Evolutionary conservation across 2,797 vertebrate species (phyloP).

Genomic region (Oreonectes daqikongensis): DNA sequence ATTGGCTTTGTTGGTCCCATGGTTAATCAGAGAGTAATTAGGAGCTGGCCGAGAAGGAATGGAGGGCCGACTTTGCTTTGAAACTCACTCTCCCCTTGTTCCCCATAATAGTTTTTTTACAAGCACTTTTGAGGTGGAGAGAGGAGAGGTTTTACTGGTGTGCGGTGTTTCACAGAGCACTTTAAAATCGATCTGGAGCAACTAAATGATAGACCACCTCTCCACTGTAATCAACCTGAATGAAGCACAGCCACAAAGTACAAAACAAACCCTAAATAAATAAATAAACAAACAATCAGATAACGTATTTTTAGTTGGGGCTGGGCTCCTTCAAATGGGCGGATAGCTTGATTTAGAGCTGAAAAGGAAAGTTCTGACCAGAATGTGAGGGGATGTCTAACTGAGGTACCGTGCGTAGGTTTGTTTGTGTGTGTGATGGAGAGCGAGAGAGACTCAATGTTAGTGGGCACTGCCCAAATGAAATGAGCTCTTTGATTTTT

Average conservation of each 20-base stretch:
- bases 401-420: slow-evolving; percentile 1
- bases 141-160: slow-evolving; percentile 44
- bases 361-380: slow-evolving; percentile 32
- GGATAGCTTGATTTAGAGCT: slow-evolving; percentile 14
- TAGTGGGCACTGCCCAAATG: slow-evolving; percentile 28
- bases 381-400: slow-evolving; percentile 39
- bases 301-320: slow-evolving; percentile 53
- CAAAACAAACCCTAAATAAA: slow-evolving; percentile 19
- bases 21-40: slow-evolving; percentile 72
- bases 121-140: slow-evolving; percentile 55
- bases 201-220: slow-evolving; percentile 65
- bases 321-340: slow-evolving; percentile 47
- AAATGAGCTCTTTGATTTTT: slow-evolving; percentile 39
- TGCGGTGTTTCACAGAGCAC: slow-evolving; percentile 63
- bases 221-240: slow-evolving; percentile 67
- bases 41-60: slow-evolving; percentile 51
- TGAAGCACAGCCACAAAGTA: slow-evolving; percentile 54
- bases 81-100: slow-evolving; percentile 53
- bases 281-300: slow-evolving; percentile 66
- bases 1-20: slow-evolving; percentile 54
- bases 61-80: slow-evolving; percentile 52
- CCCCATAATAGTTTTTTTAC: slow-evolving; percentile 52
- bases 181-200: slow-evolving; percentile 69
- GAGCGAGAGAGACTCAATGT: neutral
- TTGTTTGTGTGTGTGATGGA: slow-evolving; percentile 11